These are phyloP conservation scores for Paradoxurus hermaphroditus DNA, from an alignment of 2,113 vertebrate genomes.

Conservation along the genomic window DNA sequence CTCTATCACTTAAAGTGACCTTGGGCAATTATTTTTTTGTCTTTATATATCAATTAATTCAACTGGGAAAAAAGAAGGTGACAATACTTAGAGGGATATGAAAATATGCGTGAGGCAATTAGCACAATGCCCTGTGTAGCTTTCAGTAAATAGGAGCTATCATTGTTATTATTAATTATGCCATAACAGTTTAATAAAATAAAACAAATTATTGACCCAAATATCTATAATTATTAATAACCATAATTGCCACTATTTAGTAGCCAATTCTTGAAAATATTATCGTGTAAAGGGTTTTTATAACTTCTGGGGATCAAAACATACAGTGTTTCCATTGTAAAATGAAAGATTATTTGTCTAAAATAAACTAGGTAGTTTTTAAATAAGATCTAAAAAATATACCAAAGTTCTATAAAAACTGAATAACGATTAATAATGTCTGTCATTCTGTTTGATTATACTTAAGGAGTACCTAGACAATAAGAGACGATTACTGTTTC, in stretches of 20 bases:
- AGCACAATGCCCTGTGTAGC: neutral
- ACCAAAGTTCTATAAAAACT: neutral
- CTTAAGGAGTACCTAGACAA: conserved; percentile 41
- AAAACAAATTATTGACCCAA: neutral
- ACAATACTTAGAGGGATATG: neutral
- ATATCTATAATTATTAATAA: neutral
- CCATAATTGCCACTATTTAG: neutral
- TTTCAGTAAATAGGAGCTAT: neutral
- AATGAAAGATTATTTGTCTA: neutral
- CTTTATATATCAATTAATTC: neutral
- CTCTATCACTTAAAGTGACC: neutral
- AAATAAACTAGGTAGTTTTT: conserved; percentile 13
- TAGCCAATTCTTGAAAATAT: neutral
- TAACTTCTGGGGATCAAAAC: neutral
- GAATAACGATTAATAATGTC: conserved; percentile 35
- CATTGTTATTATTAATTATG: neutral
- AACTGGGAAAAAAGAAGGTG: neutral
- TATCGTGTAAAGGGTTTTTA: neutral
- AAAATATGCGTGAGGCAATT: neutral
- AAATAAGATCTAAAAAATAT: neutral
- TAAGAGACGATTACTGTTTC: conserved; percentile 66
- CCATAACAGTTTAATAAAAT: neutral
- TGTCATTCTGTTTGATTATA: conserved; percentile 30
- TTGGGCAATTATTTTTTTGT: neutral
- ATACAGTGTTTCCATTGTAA: neutral